Base-by-base conservation (phyloP, 2,888 invertebrate genomes). In the Drosophila neotestacea region DNA sequence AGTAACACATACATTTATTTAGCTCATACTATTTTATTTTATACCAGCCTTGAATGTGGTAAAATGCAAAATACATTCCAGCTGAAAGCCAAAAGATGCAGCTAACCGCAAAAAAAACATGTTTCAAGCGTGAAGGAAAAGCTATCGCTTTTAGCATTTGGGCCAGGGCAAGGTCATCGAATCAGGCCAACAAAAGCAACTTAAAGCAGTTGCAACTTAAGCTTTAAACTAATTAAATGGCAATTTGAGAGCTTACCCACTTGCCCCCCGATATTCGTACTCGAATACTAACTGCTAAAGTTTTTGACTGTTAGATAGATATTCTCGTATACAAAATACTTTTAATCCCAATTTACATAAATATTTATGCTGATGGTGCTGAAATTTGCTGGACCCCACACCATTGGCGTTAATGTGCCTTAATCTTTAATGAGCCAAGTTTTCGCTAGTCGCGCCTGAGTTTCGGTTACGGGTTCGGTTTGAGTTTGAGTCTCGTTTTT, bases 391-490 rank as follows among this genome's bases (percentile, higher is more conserved):
- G 36, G 55, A 44, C 51, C 63, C 73, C 75, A 73, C 65, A 70
- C 73, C 76, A 67, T 58, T 72, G 73, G 86, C 81, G 85, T 84
- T 85, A 85, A 85, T 84, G 86, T 81, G 88, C 76, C 81, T 85
- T 85, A 85, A 85, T 88, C 85, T 88, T 85, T 85, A 85, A 85
- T 85, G 85, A 85, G 85, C 77, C 84, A 85, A 88, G 81, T 88
- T 85, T 79, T 46, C 59, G 69, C 62, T 69, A 78, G 83, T 80
- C 78, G 70, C 54, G 52, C 46, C 46, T 28, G 58, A 52, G 58
- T 51, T 62, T 50, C 47, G 58, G 60, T 59, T 47, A 11, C 46
- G 62, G 58, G 34, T 74, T 51, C 36, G 51, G 64, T 38, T 52
- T 27, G 27, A 34, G 55, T 27, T 39, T 54, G 50, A 39, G 62